Evolutionary conservation across 2,888 invertebrate species (phyloP).

Genomic region (Melieria crassipennis): DNA sequence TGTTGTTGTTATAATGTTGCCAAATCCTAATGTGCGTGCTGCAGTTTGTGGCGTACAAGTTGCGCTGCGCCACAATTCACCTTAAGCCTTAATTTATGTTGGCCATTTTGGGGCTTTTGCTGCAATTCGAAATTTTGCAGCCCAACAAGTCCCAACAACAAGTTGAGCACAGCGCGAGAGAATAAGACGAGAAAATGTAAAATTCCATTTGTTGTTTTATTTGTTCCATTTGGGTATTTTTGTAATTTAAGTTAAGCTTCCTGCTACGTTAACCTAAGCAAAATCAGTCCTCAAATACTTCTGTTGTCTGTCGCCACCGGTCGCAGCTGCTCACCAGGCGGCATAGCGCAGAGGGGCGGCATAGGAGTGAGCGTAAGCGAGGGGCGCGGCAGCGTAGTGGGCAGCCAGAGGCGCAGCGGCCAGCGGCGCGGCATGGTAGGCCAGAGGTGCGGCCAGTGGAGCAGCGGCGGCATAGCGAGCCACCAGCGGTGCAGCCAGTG

Average conservation of each 20-base stretch:
- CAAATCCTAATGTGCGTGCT: background rate
- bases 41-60: background rate
- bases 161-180: too few relatives aligned
- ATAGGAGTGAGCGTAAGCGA: slow-evolving; percentile 36
- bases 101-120: too few relatives aligned
- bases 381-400: slow-evolving; percentile 31
- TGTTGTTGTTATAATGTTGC: background rate
- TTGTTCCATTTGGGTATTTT: too few relatives aligned
- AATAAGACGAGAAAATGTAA: too few relatives aligned
- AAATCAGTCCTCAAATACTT: background rate
- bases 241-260: too few relatives aligned
- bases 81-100: background rate
- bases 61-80: background rate
- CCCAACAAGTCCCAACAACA: too few relatives aligned
- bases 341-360: slow-evolving; percentile 21
- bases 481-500: slow-evolving; percentile 32
- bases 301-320: background rate
- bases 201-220: too few relatives aligned
- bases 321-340: slow-evolving; percentile 16
- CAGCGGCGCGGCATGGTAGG: slow-evolving; percentile 10
- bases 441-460: slow-evolving; percentile 1
- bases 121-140: too few relatives aligned
- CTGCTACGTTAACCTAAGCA: slow-evolving; percentile 10
- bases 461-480: slow-evolving; percentile 20
- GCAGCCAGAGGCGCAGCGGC: slow-evolving; percentile 7